Evolutionary conservation across 1,140 invertebrate genomes (phyloP), one percentile per base, ranked within the genome.

Genomic region (Trachymyrmex septentrionalis): DNA sequence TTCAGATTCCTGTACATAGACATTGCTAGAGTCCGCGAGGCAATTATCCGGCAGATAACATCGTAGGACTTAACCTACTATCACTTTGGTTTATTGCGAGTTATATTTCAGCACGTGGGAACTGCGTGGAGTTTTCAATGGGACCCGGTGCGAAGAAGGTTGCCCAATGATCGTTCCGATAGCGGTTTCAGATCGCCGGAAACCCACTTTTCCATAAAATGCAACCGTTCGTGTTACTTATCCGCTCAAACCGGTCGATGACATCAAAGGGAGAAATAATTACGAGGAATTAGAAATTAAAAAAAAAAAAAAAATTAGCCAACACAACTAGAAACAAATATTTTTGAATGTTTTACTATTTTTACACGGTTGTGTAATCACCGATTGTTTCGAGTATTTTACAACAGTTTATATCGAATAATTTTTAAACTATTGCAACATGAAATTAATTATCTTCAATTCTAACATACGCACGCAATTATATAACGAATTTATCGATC

Each of bases 51-150:
- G 66, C 64, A 92, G 94, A 95, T 95, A 95, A 71, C 87, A 95
- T 95, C 94, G 91, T 89, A 92, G 91, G 93, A 95, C 87, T 95
- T 95, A 94, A 94, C 94, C 93, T 94, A 94, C 94, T 95, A 95
- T 95, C 94, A 94, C 94, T 94, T 94, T 93, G 91, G 93, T 93
- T 93, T 94, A 95, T 95, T 95, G 92, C 94, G 90, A 94, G 92
- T 93, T 95, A 94, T 91, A 92, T 95, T 95, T 95, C 93, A 94
- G 93, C 92, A 94, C 95, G 94, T 95, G 95, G 92, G 94, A 95
- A 95, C 88, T 89, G 86, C 89, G 90, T 91, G 91, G 84, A 63
- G 87, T 92, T 94, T 92, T 93, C 80, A 94, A 94, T 93, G 92
- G 92, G 89, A 76, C 89, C 91, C 80, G 93, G 92, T 93, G 92